phyloP scores from a whole-genome alignment of 2,113 vertebrate species.

The Calidris pugnax region DNA sequence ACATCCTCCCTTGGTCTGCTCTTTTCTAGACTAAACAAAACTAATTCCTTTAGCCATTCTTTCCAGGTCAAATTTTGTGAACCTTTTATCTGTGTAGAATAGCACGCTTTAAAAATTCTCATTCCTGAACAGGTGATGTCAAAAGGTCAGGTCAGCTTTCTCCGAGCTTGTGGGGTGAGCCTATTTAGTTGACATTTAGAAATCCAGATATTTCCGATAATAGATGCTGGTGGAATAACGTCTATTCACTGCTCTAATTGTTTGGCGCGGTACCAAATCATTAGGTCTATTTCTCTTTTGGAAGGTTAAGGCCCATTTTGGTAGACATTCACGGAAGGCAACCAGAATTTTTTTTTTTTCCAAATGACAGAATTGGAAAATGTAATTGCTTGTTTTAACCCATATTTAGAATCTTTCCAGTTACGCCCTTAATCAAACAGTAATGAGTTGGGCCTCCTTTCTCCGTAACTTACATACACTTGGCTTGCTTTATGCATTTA shows the following conservation, averaged over 20 bases:
- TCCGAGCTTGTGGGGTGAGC: neutral
- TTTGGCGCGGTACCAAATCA: neutral
- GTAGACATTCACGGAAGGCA: neutral
- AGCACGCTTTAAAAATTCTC: neutral
- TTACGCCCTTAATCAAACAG: neutral
- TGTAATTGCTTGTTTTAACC: neutral
- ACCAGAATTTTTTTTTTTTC: neutral
- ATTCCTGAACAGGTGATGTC: slow-evolving; percentile 48
- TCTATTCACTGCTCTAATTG: slow-evolving; percentile 12
- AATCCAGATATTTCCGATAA: slow-evolving; percentile 21
- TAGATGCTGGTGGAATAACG: slow-evolving; percentile 6
- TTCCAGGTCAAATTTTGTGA: slow-evolving; percentile 59
- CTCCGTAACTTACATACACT: neutral
- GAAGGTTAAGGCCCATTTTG: neutral
- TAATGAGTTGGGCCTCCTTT: neutral
- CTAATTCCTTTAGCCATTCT: slow-evolving; percentile 49
- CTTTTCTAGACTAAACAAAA: slow-evolving; percentile 62
- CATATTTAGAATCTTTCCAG: neutral
- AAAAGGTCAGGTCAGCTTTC: slow-evolving; percentile 26
- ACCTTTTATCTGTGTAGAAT: slow-evolving; percentile 30
- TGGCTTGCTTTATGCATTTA: neutral
- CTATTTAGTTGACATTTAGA: slow-evolving; percentile 20
- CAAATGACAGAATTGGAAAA: slow-evolving; percentile 1
- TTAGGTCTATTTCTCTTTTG: slow-evolving; percentile 8
- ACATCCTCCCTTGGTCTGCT: slow-evolving; percentile 29